A percentile compares a stretch with the other conserved stretches of the same genome.
These are phyloP conservation scores for Lampropteryx suffumata DNA, from an alignment of 2,888 invertebrate genomes.

Conservation along the genomic window DNA sequence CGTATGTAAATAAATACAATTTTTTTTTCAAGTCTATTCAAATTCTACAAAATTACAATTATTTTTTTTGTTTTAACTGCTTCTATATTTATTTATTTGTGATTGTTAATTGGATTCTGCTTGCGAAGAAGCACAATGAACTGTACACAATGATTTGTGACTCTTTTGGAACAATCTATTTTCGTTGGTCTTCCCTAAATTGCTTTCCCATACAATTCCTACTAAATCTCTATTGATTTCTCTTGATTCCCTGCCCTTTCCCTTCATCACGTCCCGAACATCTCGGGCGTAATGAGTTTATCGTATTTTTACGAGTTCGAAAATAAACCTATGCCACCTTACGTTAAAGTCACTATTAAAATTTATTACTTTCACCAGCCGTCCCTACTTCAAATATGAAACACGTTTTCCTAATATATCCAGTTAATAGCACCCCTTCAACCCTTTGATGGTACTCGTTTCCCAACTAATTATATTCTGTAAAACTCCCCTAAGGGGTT, in stretches of 20 bases:
- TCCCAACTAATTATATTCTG: constrained; percentile 59
- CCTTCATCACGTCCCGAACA: constrained; percentile 15
- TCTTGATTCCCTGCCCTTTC: constrained; percentile 9
- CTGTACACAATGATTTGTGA: constrained; percentile 3
- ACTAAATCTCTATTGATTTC: constrained; percentile 9
- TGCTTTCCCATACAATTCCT: constrained; percentile 9
- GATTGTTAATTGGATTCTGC: no score
- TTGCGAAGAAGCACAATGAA: neutral
- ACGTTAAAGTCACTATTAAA: constrained; percentile 26
- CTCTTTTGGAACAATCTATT: constrained; percentile 1
- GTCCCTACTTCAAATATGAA: constrained; percentile 36
- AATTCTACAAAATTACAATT: no score
- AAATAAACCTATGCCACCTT: constrained; percentile 23
- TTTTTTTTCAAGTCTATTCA: no score
- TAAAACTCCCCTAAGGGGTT: constrained; percentile 42
- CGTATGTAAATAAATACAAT: no score
- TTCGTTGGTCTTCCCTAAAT: constrained; percentile 2
- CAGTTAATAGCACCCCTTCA: constrained; percentile 52
- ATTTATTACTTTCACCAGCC: constrained; percentile 29
- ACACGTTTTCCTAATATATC: constrained; percentile 58
- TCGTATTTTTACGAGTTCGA: constrained; percentile 22
- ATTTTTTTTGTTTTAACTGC: no score
- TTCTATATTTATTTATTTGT: no score
- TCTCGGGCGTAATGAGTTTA: constrained; percentile 25
- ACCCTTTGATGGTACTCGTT: constrained; percentile 44